These are phyloP conservation scores for Esox niger DNA, from an alignment of 2,113 vertebrate genomes.

Conservation along the genomic window DNA sequence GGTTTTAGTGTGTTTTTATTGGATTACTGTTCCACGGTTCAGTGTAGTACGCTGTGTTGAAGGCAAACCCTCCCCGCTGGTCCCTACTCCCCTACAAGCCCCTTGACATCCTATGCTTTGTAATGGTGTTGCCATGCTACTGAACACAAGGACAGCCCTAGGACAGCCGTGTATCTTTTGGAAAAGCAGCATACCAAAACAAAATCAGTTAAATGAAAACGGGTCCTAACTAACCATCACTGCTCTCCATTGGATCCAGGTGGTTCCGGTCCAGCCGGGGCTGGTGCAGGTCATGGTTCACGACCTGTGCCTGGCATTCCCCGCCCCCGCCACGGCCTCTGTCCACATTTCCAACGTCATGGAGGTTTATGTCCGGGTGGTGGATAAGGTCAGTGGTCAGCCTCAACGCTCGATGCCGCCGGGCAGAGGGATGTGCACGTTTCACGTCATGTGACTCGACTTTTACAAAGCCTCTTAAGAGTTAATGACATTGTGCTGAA, in stretches of 20 bases:
- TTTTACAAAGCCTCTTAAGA: slow-evolving; percentile 59
- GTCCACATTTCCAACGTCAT: slow-evolving; percentile 79
- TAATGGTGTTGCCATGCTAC: neutral
- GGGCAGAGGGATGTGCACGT: slow-evolving; percentile 71
- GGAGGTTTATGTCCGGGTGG: slow-evolving; percentile 78
- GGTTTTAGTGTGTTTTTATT: too few species aligned
- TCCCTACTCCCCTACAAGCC: too few species aligned
- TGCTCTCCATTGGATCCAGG: slow-evolving; percentile 73
- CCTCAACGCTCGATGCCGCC: neutral
- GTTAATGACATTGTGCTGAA: neutral
- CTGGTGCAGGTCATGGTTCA: slow-evolving; percentile 54
- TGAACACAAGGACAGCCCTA: neutral
- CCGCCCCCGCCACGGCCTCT: slow-evolving; percentile 69
- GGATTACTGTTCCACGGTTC: too few species aligned
- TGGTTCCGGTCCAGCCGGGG: slow-evolving; percentile 77
- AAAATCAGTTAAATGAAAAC: neutral
- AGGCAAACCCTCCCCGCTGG: too few species aligned
- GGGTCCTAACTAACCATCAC: neutral
- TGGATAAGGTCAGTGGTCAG: slow-evolving; percentile 81
- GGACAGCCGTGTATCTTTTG: neutral
- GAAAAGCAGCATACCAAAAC: too few species aligned
- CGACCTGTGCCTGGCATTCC: slow-evolving; percentile 76
- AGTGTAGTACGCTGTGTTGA: too few species aligned
- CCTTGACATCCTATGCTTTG: neutral
- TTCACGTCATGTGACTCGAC: slow-evolving; percentile 89